Evolutionary conservation across 2,888 invertebrate genomes (phyloP).

Genomic region (Drosophila silvestris): DNA sequence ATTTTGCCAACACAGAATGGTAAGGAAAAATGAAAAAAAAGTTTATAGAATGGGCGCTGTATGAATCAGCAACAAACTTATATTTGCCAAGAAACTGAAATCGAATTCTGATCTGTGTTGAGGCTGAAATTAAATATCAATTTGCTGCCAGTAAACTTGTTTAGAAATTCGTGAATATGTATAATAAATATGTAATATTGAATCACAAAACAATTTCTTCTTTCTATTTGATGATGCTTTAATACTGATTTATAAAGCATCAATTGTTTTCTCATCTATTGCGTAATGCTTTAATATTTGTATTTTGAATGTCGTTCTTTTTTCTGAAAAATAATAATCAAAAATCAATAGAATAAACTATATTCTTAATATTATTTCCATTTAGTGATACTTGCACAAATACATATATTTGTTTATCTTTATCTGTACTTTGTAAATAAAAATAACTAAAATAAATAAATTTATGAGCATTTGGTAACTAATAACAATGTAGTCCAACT

Average conservation of each 20-base stretch:
- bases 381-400: background rate
- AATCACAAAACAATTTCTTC: background rate
- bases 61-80: conserved; percentile 5
- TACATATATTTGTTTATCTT: background rate
- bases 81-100: conserved; percentile 13
- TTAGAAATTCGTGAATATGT: background rate
- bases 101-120: background rate
- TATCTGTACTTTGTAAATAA: background rate
- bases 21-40: conserved; percentile 42
- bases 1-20: conserved; percentile 41
- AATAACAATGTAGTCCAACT: conserved; percentile 18
- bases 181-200: background rate
- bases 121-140: background rate
- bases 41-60: conserved; percentile 14
- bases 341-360: background rate
- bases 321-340: background rate
- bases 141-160: background rate
- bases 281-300: background rate
- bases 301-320: background rate
- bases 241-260: background rate
- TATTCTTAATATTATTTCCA: background rate
- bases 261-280: background rate
- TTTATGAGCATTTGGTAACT: conserved; percentile 25
- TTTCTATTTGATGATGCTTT: background rate
- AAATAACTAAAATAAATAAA: background rate